Conservation (phyloP, 2,113 vertebrate species). For the Anthoscopus minutus region DNA sequence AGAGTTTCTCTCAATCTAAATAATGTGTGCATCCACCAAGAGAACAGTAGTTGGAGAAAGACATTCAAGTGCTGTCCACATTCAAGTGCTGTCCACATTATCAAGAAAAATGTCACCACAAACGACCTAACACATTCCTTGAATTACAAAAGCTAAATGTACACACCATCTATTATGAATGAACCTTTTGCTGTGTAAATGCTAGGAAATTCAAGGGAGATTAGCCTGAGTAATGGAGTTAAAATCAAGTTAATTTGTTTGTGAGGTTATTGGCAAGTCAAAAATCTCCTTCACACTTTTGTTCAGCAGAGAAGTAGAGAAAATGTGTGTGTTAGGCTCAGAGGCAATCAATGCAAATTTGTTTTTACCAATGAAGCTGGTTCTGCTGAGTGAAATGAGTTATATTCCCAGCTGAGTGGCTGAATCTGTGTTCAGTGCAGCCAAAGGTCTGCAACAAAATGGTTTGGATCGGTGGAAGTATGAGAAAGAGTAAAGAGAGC, state of each 20-base stretch:
- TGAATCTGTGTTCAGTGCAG: background rate
- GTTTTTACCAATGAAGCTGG: background rate
- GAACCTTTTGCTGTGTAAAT: conserved; percentile 42
- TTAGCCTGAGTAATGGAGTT: conserved; percentile 21
- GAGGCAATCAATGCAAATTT: background rate
- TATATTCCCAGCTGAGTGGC: background rate
- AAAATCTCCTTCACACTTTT: background rate
- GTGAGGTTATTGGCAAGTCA: background rate
- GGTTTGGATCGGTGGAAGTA: background rate
- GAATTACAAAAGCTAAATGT: background rate
- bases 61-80: background rate
- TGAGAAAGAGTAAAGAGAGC: background rate
- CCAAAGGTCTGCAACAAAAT: background rate
- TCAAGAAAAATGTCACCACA: conserved; percentile 23
- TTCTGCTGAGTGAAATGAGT: background rate
- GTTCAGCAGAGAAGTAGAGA: background rate
- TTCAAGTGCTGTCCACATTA: background rate
- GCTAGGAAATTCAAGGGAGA: conserved; percentile 18
- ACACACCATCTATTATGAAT: conserved; percentile 49
- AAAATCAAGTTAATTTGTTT: conserved; percentile 57
- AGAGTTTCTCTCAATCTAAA: background rate
- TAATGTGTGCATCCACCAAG: background rate
- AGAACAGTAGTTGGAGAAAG: background rate
- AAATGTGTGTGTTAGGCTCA: background rate
- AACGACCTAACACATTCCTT: background rate